Conservation (phyloP, 2,797 vertebrate species). For the Semotilus atromaculatus region DNA sequence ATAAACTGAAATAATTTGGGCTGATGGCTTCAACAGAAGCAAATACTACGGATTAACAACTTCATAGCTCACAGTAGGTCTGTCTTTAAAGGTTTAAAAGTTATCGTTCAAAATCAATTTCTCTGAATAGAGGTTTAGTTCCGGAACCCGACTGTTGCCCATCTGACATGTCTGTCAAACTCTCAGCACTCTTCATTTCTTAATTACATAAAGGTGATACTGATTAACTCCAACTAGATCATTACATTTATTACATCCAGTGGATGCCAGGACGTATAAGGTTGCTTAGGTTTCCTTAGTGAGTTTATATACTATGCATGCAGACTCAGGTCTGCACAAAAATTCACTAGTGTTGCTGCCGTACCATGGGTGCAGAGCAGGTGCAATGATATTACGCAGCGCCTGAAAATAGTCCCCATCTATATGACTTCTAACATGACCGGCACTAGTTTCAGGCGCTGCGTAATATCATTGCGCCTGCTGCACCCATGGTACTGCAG, state of each 20-base stretch:
- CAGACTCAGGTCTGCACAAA: neutral
- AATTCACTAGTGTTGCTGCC: neutral
- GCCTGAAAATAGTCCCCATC: no score
- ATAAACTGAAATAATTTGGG: neutral
- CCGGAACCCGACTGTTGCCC: neutral
- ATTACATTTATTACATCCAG: neutral
- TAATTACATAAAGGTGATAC: neutral
- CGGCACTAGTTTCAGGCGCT: no score
- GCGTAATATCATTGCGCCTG: no score
- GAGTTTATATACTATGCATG: neutral
- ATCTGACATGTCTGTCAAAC: neutral
- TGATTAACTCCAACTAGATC: neutral
- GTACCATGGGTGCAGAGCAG: no score
- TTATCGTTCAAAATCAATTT: neutral
- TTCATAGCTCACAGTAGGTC: no score
- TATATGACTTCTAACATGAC: no score
- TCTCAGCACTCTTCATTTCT: neutral
- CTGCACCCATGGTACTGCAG: no score
- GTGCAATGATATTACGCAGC: no score
- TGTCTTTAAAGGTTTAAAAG: no score
- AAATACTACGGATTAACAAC: neutral
- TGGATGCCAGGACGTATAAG: neutral
- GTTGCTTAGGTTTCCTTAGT: neutral
- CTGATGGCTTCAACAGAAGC: neutral
- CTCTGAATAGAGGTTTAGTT: neutral